Conservation (phyloP, 2,797 vertebrate species). For the Rhabdophis nuchalis region DNA sequence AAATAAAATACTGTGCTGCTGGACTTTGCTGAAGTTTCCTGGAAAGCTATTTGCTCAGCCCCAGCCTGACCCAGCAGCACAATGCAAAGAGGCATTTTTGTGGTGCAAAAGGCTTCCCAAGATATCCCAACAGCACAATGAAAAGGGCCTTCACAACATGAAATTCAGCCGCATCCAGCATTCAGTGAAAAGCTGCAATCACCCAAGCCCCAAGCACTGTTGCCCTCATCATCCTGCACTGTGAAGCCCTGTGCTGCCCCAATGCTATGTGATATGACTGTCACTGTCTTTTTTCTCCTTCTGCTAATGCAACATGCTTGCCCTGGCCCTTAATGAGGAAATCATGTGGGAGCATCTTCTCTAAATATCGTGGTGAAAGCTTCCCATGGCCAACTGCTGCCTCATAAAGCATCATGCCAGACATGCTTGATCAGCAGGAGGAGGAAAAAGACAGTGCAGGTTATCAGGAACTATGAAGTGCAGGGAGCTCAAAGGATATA, state of each 20-base stretch:
- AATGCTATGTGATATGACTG: background rate
- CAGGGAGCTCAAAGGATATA: background rate
- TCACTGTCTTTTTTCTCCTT: background rate
- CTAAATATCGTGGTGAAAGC: background rate
- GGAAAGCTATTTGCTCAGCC: background rate
- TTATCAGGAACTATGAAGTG: background rate
- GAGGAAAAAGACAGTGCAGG: background rate
- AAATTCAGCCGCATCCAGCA: background rate
- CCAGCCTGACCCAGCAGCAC: background rate
- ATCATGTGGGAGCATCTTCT: background rate
- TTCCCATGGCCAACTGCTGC: background rate
- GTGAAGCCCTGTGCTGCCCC: background rate
- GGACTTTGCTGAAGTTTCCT: background rate
- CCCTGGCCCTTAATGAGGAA: background rate
- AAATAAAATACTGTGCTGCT: no score
- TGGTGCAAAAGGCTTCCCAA: background rate
- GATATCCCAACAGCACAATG: background rate
- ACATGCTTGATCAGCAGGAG: background rate
- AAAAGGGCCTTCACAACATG: background rate
- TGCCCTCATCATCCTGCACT: background rate
- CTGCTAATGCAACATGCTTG: background rate
- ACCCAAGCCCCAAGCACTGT: background rate
- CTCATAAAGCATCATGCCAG: background rate
- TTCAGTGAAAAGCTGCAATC: background rate
- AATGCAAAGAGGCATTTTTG: background rate